Evolutionary conservation across 2,797 vertebrate species (phyloP).

Genomic region (Oryzias sinensis): DNA sequence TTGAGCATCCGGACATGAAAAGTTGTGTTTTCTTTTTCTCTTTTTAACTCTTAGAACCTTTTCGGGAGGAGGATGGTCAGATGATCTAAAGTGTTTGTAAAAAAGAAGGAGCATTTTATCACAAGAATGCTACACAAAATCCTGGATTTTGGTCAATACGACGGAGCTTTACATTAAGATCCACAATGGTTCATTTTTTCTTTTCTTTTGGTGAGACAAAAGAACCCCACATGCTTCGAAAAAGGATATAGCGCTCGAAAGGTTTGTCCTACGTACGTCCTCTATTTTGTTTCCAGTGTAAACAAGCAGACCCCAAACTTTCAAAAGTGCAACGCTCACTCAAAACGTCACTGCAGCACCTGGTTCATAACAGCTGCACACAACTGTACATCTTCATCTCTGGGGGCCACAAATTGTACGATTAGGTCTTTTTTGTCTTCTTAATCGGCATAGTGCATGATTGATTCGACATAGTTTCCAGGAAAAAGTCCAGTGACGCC

Average conservation of each 20-base stretch:
- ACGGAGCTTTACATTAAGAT: no score
- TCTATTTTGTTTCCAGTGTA: slow-evolving; percentile 47
- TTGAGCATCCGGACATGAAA: no score
- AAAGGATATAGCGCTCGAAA: slow-evolving; percentile 4
- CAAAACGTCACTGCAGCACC: slow-evolving; percentile 64
- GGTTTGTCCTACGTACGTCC: slow-evolving; percentile 13
- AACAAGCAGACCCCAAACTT: slow-evolving; percentile 46
- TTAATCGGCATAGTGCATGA: slow-evolving; percentile 99
- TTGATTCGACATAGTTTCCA: slow-evolving; percentile 97
- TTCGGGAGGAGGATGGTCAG: no score
- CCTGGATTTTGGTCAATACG: no score
- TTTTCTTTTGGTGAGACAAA: no score
- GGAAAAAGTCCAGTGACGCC: slow-evolving; percentile 96
- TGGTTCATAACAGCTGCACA: slow-evolving; percentile 49
- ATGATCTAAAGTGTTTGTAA: no score
- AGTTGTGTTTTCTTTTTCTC: no score
- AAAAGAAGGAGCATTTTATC: no score
- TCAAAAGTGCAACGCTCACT: slow-evolving; percentile 18
- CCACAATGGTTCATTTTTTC: no score
- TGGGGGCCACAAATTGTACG: slow-evolving; percentile 10
- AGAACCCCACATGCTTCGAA: no score
- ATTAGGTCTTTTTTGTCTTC: slow-evolving; percentile 7
- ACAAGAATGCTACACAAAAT: no score
- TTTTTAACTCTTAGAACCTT: no score
- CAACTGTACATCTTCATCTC: slow-evolving; percentile 53